Conservation (phyloP, 2,113 vertebrate species). For the Ascaphus truei region DNA sequence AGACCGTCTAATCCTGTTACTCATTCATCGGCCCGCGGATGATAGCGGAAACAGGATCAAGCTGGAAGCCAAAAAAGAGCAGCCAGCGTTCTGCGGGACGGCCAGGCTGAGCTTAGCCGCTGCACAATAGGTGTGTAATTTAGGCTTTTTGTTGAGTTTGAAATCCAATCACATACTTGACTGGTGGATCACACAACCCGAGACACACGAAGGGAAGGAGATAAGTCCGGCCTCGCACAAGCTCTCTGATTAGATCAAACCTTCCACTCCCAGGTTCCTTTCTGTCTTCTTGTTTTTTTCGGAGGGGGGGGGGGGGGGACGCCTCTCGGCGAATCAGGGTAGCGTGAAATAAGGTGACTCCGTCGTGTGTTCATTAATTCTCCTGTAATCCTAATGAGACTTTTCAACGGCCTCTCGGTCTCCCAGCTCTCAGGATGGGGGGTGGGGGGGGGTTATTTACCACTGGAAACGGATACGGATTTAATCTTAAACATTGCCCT, state of each 20-base stretch:
- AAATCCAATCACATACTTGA: conserved; percentile 99
- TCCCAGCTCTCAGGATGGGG: background rate
- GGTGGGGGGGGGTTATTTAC: too few species aligned
- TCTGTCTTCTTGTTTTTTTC: conserved; percentile 36
- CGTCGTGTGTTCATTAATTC: conserved; percentile 23
- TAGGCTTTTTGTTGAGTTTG: conserved; percentile 96
- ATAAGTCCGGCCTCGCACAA: conserved; percentile 83
- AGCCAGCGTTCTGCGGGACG: conserved; percentile 69
- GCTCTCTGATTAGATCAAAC: conserved; percentile 68
- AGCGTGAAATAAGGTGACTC: conserved; percentile 26
- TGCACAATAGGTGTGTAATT: conserved; percentile 98
- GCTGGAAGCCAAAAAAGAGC: conserved; percentile 72
- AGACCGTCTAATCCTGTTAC: conserved; percentile 90
- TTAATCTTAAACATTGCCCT: too few species aligned
- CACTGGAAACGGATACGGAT: too few species aligned
- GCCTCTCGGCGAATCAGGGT: background rate
- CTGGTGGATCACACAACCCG: conserved; percentile 94
- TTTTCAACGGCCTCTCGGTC: background rate
- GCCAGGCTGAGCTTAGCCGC: conserved; percentile 86
- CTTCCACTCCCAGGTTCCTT: conserved; percentile 48
- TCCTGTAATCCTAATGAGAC: conserved; percentile 16
- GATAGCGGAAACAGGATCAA: conserved; percentile 72
- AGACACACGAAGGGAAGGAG: conserved; percentile 78
- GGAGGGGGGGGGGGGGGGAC: too few species aligned
- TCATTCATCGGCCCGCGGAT: conserved; percentile 80